Base-by-base conservation (phyloP, 2,888 invertebrate species). In the Ptilodon capucinus region DNA sequence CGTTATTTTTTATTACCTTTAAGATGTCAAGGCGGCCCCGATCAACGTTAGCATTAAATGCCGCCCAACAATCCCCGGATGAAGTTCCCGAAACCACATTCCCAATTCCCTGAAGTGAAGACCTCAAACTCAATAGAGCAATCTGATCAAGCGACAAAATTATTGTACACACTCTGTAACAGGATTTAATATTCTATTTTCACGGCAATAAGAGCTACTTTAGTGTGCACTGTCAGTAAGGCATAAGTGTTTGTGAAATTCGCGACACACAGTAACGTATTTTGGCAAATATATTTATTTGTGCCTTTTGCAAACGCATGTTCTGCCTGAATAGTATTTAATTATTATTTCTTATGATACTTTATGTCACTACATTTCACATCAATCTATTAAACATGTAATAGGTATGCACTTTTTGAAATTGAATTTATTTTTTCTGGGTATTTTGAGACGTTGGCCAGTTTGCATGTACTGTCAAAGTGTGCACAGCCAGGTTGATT, bases 81-180 rank as follows among this genome's bases (percentile, higher is more conserved):
- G 66, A 58, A 62, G 59, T 65, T 65, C 55, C 48, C 50, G 55
- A 65, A 62, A 62, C 62, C 67, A 54, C 64, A 57, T 64, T 64
- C 58, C 67, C 53, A 71, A 71, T 60, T 67, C 74, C 72, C 72
- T 52, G 64, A 70, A 73, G 70, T 70, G 60, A 48, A 54, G 64
- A 63, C 70, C 65, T 55, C 62, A 57, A 64, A 67, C 68, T 70
- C 69, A 60, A 65, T 67, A 63, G 62, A 65, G 60, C 63, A 64
- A 68, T 64, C 64, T 71, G 63, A 58, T 66, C 60, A 62, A 59
- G 55, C 63, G 51, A 60, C 68, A 57, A 68, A 18, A 40, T 61
- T 58, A 54, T 38, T 30, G 19, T 18, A 30, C 51, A 30, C 51
- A 16, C 13, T 11, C 42, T 11, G 2, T 36, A 34, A 44, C 40